Evolutionary conservation across 2,888 invertebrate genomes (phyloP).

Genomic region (Cremastinae sp.): DNA sequence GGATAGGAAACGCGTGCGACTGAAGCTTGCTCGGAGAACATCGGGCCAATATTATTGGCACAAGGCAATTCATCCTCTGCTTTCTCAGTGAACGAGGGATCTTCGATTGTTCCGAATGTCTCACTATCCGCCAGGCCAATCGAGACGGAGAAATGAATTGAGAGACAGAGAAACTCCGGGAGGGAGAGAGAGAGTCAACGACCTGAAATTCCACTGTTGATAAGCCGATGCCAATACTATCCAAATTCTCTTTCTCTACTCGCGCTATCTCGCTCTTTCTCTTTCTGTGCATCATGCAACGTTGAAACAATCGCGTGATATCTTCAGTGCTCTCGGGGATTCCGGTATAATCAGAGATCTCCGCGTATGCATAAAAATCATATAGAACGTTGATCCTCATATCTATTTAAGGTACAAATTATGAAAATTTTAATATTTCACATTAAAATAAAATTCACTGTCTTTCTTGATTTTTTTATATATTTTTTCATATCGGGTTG

Average conservation of each 20-base stretch:
- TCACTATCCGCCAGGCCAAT: constrained; percentile 23
- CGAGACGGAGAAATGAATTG: constrained; percentile 9
- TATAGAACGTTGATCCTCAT: no score
- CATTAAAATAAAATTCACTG: no score
- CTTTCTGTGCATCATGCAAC: background rate
- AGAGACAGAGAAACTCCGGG: background rate
- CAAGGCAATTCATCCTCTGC: constrained; percentile 7
- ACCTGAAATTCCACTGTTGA: constrained; percentile 44
- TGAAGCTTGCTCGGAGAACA: constrained; percentile 3
- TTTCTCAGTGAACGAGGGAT: constrained; percentile 29
- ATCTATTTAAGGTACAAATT: no score
- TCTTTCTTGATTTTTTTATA: no score
- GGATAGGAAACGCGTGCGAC: constrained; percentile 37
- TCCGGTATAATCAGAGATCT: constrained; percentile 10
- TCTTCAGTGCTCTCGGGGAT: constrained; percentile 6
- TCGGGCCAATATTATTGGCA: constrained; percentile 23
- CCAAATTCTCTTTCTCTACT: constrained; percentile 23
- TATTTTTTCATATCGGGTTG: no score
- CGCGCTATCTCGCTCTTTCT: background rate
- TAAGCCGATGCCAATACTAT: constrained; percentile 37
- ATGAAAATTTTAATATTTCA: no score
- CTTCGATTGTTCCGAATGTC: constrained; percentile 45
- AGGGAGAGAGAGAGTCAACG: constrained; percentile 24
- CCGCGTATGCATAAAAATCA: no score
- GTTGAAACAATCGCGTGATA: background rate